phyloP scores from a whole-genome alignment of 2,113 vertebrate genomes.

The Indri indri region DNA sequence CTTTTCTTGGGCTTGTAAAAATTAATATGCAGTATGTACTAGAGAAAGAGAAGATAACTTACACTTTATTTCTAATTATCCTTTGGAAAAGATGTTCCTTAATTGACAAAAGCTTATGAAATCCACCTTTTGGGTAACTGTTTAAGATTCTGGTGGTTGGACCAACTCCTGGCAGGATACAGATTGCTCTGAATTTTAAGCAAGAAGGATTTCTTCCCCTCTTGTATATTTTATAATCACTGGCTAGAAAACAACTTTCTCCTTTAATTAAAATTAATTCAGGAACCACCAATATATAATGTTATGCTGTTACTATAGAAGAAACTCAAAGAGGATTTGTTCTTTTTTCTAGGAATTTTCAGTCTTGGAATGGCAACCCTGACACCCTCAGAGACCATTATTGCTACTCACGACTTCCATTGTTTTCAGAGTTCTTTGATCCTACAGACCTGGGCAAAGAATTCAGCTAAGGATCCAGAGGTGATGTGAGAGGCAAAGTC shows the following conservation, averaged over 20 bases:
- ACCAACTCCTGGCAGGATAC: background rate
- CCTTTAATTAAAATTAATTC: constrained; percentile 2
- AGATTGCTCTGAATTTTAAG: constrained; percentile 29
- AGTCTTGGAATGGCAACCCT: background rate
- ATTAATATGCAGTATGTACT: background rate
- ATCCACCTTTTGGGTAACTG: background rate
- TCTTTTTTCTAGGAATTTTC: background rate
- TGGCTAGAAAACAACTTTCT: background rate
- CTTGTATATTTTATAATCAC: background rate
- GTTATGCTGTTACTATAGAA: background rate
- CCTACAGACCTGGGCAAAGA: background rate
- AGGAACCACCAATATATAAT: background rate
- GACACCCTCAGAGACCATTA: background rate
- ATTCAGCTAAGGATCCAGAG: background rate
- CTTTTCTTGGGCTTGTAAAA: background rate
- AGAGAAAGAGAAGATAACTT: background rate
- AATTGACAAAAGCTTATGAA: background rate
- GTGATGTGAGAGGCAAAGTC: background rate
- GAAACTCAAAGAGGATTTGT: background rate
- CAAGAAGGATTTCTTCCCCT: background rate
- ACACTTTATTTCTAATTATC: background rate
- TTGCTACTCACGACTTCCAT: fast-evolving
- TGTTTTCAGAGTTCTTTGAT: background rate
- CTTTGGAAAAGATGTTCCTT: background rate
- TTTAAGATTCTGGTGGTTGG: background rate